Conservation (phyloP, 2,113 vertebrate genomes). For the Tretioscincus oriximinensis region DNA sequence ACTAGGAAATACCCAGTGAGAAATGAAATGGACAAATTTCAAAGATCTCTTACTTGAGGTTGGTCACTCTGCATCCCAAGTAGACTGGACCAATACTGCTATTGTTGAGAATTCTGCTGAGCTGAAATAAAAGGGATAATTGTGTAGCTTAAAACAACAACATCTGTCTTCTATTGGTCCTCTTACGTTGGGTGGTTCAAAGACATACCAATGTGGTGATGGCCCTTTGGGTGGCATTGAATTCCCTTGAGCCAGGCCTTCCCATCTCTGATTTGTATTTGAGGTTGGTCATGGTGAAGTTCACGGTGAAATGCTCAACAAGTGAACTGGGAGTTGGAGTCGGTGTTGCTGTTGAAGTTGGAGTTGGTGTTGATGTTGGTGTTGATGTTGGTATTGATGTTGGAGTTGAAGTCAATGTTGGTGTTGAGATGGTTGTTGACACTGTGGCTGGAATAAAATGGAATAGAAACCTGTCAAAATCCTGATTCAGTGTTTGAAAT, state of each 20-base stretch:
- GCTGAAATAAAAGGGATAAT: not conserved
- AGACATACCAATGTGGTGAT: constrained; percentile 47
- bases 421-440: not conserved
- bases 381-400: not conserved
- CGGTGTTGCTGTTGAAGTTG: not conserved
- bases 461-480: not conserved
- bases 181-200: not conserved
- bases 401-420: not conserved
- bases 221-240: constrained; percentile 44
- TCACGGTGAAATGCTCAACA: no score
- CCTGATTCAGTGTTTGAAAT: no score
- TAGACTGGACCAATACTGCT: constrained; percentile 23
- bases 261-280: constrained; percentile 25
- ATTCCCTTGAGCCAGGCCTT: constrained; percentile 18
- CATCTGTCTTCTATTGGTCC: not conserved
- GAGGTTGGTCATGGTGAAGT: constrained; percentile 61
- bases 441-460: constrained; percentile 14
- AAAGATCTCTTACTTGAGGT: constrained; percentile 15
- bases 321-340: no score
- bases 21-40: not conserved
- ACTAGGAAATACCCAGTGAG: not conserved
- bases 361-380: not conserved
- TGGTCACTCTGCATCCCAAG: constrained; percentile 19
- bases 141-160: no score
- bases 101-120: not conserved